Conservation (phyloP, 2,888 invertebrate species). For the Temnothorax rugatulus region DNA sequence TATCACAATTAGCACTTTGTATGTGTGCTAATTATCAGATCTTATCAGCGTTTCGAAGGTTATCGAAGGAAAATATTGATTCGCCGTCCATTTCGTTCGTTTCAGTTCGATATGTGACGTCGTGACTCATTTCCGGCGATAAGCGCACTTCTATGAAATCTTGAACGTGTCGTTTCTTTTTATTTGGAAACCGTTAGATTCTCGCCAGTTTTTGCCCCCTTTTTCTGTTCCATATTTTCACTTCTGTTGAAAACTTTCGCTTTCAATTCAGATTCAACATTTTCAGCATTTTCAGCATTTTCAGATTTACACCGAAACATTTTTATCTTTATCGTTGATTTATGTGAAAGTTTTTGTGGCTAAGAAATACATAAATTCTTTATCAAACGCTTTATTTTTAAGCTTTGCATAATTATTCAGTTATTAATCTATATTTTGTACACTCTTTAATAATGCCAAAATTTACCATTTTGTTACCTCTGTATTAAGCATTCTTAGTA, state of each 20-base stretch:
- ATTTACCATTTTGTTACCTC: not conserved
- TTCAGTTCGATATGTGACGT: constrained; percentile 42
- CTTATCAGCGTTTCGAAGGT: constrained; percentile 21
- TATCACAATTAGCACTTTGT: not conserved
- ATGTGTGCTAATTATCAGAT: not conserved
- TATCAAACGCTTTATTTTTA: not conserved
- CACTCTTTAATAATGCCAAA: not conserved
- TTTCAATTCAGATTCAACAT: not conserved
- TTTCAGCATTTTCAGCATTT: constrained; percentile 17
- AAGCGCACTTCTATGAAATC: constrained; percentile 25
- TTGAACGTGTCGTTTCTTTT: not conserved
- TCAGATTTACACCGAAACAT: not conserved
- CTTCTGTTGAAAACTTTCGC: not conserved
- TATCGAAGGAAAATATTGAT: constrained; percentile 59
- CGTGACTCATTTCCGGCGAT: constrained; percentile 65
- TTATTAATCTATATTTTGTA: not conserved
- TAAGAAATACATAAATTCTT: not conserved
- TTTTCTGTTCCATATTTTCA: constrained; percentile 6
- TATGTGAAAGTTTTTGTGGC: not conserved
- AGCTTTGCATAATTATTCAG: not conserved
- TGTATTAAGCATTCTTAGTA: not conserved
- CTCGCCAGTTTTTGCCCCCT: not conserved
- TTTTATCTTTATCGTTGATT: not conserved
- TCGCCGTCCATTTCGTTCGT: constrained; percentile 4
- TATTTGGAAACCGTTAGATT: not conserved